Evolutionary conservation across 53 echinoderm and acorn worm genomes (phyloP), one percentile per base, ranked within the genome.

Genomic region (Arbacia lixula): DNA sequence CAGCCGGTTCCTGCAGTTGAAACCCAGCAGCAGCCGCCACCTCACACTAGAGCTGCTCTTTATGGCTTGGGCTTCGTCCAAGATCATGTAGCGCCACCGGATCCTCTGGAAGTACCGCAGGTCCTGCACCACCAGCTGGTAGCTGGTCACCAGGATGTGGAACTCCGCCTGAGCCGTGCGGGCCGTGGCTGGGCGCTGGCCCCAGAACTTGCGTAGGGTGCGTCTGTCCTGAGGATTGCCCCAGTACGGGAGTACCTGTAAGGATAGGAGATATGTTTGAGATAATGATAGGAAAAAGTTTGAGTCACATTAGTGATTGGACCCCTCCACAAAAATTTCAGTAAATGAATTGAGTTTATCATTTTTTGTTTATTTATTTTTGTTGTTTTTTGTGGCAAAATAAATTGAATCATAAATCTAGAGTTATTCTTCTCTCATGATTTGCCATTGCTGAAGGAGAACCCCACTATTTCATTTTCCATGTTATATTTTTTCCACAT

Each of bases 71-170:
- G 94, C 99, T 52, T 95, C 99, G 57, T 95, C 99, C 43, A 99
- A 89, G 53, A 99, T 90, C 99, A 99, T 99, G 68, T 99, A 99
- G 52, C 92, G 94, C 99, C 99, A 99, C 68, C 90, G 92, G 89
- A 99, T 99, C 32, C 94, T 87, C 86, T 99, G 99, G 87, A 99
- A 99, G 82, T 99, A 99, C 53, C 88, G 90, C 71, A 99, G 92
- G 71, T 99, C 99, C 68, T 99, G 99, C 1, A 99, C 94, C 42
- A 99, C 99, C 36, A 99, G 86, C 88, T 99, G 99, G 85, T 99
- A 99, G 72, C 99, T 99, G 69, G 99, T 99, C 69, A 99, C 95
- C 14, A 99, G 85, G 87, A 99, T 99, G 89, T 99, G 99, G 71
- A 99, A 99, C 85, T 94, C 94, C 0, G 93, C 91, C 68, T 92